These are phyloP conservation scores for Triplophysa yarkandensis DNA, from an alignment of 2,797 vertebrate genomes.

Conservation along the genomic window DNA sequence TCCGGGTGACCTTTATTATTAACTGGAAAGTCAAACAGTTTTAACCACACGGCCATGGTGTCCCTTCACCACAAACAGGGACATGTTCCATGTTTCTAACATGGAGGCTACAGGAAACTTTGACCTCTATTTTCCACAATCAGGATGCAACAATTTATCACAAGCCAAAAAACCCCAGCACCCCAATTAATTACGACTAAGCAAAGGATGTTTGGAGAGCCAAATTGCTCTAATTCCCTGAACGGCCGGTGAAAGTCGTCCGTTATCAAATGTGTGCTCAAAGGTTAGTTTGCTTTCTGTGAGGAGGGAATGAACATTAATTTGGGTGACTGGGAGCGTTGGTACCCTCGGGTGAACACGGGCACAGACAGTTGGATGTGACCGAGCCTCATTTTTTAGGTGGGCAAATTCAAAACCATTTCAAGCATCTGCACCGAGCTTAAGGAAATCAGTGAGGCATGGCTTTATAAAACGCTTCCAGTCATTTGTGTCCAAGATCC, in stretches of 20 bases:
- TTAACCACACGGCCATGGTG: slow-evolving; percentile 72
- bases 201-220: slow-evolving; percentile 86
- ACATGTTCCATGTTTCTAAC: slow-evolving; percentile 81
- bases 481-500: neutral
- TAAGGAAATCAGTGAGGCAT: neutral
- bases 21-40: slow-evolving; percentile 45
- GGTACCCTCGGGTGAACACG: slow-evolving; percentile 62
- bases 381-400: neutral
- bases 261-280: slow-evolving; percentile 86
- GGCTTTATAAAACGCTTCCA: neutral
- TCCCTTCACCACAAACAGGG: slow-evolving; percentile 78
- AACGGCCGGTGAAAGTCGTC: slow-evolving; percentile 80
- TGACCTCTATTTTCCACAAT: slow-evolving; percentile 82
- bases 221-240: slow-evolving; percentile 84
- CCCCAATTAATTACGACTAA: slow-evolving; percentile 86
- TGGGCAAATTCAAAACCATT: slow-evolving; percentile 17
- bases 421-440: neutral
- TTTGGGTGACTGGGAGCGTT: slow-evolving; percentile 64
- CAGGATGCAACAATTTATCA: slow-evolving; percentile 81
- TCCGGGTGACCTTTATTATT: slow-evolving; percentile 17
- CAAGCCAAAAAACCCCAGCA: slow-evolving; percentile 76
- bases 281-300: slow-evolving; percentile 82
- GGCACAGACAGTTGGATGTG: slow-evolving; percentile 58
- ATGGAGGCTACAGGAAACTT: slow-evolving; percentile 76
- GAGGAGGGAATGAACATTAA: slow-evolving; percentile 80